A percentile compares a stretch with the other conserved stretches of the same genome.
Evolutionary conservation across 2,113 vertebrate species (phyloP).

Genomic region (Neomonachus schauinslandi): DNA sequence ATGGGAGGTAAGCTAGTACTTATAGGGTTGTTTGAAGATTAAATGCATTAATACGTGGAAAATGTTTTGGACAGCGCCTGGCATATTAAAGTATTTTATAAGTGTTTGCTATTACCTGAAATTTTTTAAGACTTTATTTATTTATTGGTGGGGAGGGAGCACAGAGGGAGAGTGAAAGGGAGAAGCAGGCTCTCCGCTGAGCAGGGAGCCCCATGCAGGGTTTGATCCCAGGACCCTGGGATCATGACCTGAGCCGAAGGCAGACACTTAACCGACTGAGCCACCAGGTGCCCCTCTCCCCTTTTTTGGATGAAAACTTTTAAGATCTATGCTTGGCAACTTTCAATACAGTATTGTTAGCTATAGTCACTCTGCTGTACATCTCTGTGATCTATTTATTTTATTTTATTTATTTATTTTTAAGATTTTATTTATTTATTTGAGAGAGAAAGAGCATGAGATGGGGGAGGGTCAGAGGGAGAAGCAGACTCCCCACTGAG

Average conservation of each 20-base stretch:
- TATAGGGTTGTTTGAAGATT: neutral
- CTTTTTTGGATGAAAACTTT: neutral
- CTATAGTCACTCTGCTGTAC: neutral
- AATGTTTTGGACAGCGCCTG: neutral
- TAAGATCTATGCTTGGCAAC: neutral
- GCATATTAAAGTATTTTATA: neutral
- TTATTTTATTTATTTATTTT: too few relatives aligned
- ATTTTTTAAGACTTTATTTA: neutral
- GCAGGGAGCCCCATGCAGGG: neutral
- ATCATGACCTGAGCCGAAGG: neutral
- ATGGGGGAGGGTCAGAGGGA: too few relatives aligned
- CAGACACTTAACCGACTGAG: neutral
- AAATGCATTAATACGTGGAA: neutral
- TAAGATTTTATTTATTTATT: too few relatives aligned
- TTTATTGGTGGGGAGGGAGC: neutral
- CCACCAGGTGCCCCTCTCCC: too few relatives aligned
- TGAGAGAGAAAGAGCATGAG: too few relatives aligned
- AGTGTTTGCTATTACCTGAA: neutral
- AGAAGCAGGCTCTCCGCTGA: neutral
- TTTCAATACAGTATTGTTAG: neutral
- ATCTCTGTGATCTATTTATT: neutral
- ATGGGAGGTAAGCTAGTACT: neutral
- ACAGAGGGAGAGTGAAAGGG: neutral
- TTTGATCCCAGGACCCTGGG: neutral
- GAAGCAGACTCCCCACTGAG: too few relatives aligned